Conservation (phyloP, 2,888 invertebrate species). For the Thalpophila matura region DNA sequence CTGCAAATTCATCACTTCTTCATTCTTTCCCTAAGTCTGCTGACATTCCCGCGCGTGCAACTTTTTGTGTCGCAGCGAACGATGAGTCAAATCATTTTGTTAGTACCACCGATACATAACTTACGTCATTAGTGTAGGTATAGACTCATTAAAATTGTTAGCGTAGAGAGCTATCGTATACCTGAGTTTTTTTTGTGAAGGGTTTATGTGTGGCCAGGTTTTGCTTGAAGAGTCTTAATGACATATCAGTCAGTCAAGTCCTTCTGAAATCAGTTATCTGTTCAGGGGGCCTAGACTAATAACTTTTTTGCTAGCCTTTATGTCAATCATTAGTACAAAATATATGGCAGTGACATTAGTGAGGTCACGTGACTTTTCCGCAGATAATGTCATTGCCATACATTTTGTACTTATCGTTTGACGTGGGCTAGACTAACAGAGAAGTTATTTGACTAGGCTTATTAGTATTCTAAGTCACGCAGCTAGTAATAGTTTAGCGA, state of each 20-base stretch:
- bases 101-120: constrained; percentile 48
- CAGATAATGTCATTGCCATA: too few species aligned
- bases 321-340: too few species aligned
- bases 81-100: constrained; percentile 78
- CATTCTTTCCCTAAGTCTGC: constrained; percentile 15
- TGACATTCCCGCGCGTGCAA: constrained; percentile 78
- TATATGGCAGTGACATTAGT: too few species aligned
- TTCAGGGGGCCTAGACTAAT: too few species aligned
- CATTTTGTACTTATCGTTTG: too few species aligned
- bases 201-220: neutral
- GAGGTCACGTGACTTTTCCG: too few species aligned
- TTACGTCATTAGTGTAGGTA: constrained; percentile 39
- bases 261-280: neutral
- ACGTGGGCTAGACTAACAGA: too few species aligned
- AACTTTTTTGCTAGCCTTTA: too few species aligned
- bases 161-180: neutral
- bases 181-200: neutral
- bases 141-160: constrained; percentile 45
- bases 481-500: too few species aligned
- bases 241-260: neutral
- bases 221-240: neutral
- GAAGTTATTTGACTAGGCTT: too few species aligned
- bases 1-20: constrained; percentile 3
- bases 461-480: too few species aligned
- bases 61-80: constrained; percentile 71